Evolutionary conservation across 2,888 invertebrate genomes (phyloP).

Genomic region (Trichopria drosophilae): DNA sequence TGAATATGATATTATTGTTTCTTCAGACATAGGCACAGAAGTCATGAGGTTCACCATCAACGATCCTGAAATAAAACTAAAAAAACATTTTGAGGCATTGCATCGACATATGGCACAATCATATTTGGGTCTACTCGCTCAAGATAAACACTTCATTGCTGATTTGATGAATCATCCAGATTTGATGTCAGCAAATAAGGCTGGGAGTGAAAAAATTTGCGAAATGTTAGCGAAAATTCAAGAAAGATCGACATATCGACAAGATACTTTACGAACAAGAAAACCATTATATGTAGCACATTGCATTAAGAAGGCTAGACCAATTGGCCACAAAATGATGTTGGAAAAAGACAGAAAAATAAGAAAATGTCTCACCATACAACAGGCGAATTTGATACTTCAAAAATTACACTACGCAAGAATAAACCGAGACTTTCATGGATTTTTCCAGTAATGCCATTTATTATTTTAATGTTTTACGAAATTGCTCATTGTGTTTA

Average conservation of each 20-base stretch:
- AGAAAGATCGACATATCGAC: slow-evolving; percentile 51
- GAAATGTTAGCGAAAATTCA: slow-evolving; percentile 48
- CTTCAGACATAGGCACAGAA: slow-evolving; percentile 49
- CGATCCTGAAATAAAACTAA: slow-evolving; percentile 36
- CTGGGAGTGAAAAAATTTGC: slow-evolving; percentile 48
- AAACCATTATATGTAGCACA: slow-evolving; percentile 59
- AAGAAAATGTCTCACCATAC: slow-evolving; percentile 48
- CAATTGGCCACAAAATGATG: slow-evolving; percentile 46
- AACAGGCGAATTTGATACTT: slow-evolving; percentile 56
- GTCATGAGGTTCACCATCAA: slow-evolving; percentile 45
- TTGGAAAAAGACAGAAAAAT: slow-evolving; percentile 49
- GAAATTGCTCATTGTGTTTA: background rate
- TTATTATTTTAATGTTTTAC: background rate
- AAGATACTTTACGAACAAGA: slow-evolving; percentile 57
- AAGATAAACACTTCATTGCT: slow-evolving; percentile 58
- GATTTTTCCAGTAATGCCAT: slow-evolving; percentile 42
- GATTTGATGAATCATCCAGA: slow-evolving; percentile 48
- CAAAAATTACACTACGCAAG: slow-evolving; percentile 49
- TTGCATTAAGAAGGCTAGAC: slow-evolving; percentile 50
- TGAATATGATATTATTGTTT: no score
- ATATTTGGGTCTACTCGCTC: slow-evolving; percentile 57
- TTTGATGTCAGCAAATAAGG: slow-evolving; percentile 53
- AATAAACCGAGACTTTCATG: slow-evolving; percentile 40
- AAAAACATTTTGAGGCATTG: slow-evolving; percentile 30
- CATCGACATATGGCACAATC: slow-evolving; percentile 53